A percentile compares a stretch with the other conserved stretches of the same genome.
phyloP scores from a whole-genome alignment of 2,797 vertebrate genomes.

The Botia almorhae region DNA sequence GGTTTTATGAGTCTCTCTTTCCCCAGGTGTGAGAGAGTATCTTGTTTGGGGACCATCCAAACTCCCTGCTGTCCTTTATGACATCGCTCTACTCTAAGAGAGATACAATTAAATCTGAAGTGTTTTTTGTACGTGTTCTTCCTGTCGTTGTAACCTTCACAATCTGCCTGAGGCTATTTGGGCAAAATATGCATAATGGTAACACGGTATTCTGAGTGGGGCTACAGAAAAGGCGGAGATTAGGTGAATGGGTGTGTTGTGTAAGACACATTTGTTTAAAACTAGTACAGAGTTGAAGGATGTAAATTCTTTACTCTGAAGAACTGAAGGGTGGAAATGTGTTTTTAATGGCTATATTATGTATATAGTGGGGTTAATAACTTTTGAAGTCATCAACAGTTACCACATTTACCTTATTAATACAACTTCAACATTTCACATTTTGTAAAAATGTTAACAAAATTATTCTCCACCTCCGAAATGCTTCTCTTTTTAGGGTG shows the following conservation, averaged over 20 bases:
- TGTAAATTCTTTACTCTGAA: neutral
- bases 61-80: constrained; percentile 49
- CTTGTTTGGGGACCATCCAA: constrained; percentile 45
- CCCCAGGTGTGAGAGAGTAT: constrained; percentile 53
- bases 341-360: neutral
- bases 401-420: neutral
- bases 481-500: too few species aligned
- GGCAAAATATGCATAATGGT: constrained; percentile 65
- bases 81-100: constrained; percentile 49
- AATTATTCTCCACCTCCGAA: too few species aligned
- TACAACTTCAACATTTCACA: neutral
- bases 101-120: constrained; percentile 54
- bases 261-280: constrained; percentile 32
- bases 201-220: constrained; percentile 66
- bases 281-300: constrained; percentile 1
- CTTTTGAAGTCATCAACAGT: neutral
- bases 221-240: constrained; percentile 60
- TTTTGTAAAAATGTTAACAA: too few species aligned
- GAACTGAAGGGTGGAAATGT: neutral
- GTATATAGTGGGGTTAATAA: neutral
- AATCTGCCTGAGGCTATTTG: constrained; percentile 62
- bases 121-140: constrained; percentile 62
- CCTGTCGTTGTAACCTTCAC: constrained; percentile 55
- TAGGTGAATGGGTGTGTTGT: constrained; percentile 15
- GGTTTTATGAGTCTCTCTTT: constrained; percentile 48